Base-by-base conservation (phyloP, 2,113 vertebrate genomes). In the Bungarus multicinctus region DNA sequence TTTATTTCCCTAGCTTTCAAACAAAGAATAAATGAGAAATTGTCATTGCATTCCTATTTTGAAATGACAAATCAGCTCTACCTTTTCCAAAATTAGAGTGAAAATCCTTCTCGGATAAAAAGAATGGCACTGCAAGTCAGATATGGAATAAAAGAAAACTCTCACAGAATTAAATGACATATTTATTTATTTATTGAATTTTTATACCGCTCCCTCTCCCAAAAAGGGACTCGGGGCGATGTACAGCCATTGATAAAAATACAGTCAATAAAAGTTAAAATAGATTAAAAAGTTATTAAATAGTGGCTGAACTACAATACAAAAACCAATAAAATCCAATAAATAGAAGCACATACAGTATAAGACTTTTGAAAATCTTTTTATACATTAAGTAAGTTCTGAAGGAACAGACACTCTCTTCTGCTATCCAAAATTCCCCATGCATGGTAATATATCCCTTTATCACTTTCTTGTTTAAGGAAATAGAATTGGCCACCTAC, bases 401-500 rank as follows among this genome's bases (percentile, higher is more conserved):
- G 34, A 58, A 25, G 55, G 55, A 25, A 58, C 22, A 58, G 23
- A 58, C 23, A 9, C 57, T 58, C 27, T 27, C 2, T 60, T 27
- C 25, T 60, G 58, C 58, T 60, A 18, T 18, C 87, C 52, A 20
- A 8, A 88, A 54, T 54, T 14, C 3, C 30, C 14, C 5, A 30
- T 85, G 81, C 69, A n/a, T 74, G 58, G 58, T 11, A 25, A 60
- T 87, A 50, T 50, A 27, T 87, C 93, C 87, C 88, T 95, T 96
- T 95, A 52, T 52, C 7, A 50, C 47, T 50, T 52, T 52, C 96
- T 95, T 95, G 90, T 95, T 95, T 97, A 97, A 97, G 96, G 96
- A 97, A 98, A 98, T 97, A 95, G 97, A 97, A 96, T 96, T 94
- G 96, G 96, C 97, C 97, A 97, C 96, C 95, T 96, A 94, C 97